A percentile compares a stretch with the other conserved stretches of the same genome.
Evolutionary conservation across 2,113 vertebrate species (phyloP).

Genomic region (Epinephelus cyanopodus): DNA sequence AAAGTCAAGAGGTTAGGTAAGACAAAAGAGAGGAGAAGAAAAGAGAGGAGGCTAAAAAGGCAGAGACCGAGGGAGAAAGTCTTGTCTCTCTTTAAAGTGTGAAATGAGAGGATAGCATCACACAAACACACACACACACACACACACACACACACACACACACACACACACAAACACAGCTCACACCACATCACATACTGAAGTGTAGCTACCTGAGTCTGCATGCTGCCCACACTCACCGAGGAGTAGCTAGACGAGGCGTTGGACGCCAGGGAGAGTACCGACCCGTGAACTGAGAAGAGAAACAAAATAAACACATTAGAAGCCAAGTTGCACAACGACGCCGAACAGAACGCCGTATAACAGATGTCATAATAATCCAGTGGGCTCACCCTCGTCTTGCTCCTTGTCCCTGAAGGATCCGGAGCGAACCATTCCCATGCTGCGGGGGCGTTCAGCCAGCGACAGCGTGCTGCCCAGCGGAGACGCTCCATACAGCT

Average conservation of each 20-base stretch:
- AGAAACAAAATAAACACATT: conserved; percentile 3
- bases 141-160: conserved; percentile 23
- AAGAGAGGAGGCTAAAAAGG: conserved; percentile 22
- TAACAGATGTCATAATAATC: not conserved
- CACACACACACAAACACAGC: conserved; percentile 2
- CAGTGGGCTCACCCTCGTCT: conserved; percentile 89
- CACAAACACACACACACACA: conserved; percentile 21
- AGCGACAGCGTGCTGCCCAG: conserved; percentile 95
- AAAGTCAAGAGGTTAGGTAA: conserved; percentile 84
- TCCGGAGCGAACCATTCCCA: conserved; percentile 94
- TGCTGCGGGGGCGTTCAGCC: conserved; percentile 94
- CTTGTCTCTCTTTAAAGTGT: conserved; percentile 24
- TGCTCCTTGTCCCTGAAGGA: conserved; percentile 96
- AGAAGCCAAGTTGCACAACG: not conserved
- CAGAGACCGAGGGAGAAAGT: conserved; percentile 1
- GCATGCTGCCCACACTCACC: conserved; percentile 86
- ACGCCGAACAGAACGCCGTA: not conserved
- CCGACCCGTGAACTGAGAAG: conserved; percentile 93
- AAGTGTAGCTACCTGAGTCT: conserved; percentile 68
- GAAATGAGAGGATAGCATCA: conserved; percentile 37
- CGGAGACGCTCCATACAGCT: conserved; percentile 91
- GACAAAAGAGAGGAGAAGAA: conserved; percentile 13
- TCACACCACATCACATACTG: not conserved
- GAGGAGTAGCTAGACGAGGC: conserved; percentile 95
- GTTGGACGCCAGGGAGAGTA: conserved; percentile 95